phyloP scores from a whole-genome alignment of 2,113 vertebrate species.

The Malurus melanocephalus region DNA sequence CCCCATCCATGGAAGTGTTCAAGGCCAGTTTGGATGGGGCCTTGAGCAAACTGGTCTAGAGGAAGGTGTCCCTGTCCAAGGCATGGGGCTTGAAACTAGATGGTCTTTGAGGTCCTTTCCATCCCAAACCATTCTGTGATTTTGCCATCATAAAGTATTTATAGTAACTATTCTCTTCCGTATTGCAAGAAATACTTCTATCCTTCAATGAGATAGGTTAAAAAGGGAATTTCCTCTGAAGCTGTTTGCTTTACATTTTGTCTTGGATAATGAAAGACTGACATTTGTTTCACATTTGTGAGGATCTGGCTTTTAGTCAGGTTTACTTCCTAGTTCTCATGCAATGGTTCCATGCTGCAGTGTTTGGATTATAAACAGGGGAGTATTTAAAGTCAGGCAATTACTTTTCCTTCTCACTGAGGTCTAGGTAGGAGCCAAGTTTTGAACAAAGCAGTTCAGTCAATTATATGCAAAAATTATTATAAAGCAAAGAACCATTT shows the following conservation, averaged over 20 bases:
- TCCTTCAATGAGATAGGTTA: background rate
- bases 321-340: slow-evolving; percentile 55
- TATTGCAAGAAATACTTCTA: background rate
- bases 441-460: slow-evolving; percentile 51
- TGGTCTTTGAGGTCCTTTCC: background rate
- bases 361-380: slow-evolving; percentile 49
- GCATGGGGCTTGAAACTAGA: background rate
- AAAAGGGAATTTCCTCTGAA: background rate
- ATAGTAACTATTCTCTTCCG: background rate
- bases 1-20: background rate
- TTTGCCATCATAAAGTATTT: background rate
- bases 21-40: background rate
- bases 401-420: slow-evolving; percentile 39
- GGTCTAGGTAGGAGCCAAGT: slow-evolving; percentile 42
- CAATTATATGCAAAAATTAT: slow-evolving; percentile 46
- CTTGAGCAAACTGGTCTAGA: background rate
- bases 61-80: background rate
- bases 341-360: background rate
- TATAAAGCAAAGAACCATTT: slow-evolving; percentile 1
- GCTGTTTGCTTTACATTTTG: background rate
- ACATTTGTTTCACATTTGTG: slow-evolving; percentile 62
- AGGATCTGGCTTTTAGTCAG: slow-evolving; percentile 35
- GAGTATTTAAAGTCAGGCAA: slow-evolving; percentile 52
- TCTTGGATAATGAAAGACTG: background rate
- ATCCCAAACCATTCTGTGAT: background rate